These are phyloP conservation scores for Lepilemur septentrionalis DNA, from an alignment of 2,797 vertebrate genomes.

Conservation along the genomic window DNA sequence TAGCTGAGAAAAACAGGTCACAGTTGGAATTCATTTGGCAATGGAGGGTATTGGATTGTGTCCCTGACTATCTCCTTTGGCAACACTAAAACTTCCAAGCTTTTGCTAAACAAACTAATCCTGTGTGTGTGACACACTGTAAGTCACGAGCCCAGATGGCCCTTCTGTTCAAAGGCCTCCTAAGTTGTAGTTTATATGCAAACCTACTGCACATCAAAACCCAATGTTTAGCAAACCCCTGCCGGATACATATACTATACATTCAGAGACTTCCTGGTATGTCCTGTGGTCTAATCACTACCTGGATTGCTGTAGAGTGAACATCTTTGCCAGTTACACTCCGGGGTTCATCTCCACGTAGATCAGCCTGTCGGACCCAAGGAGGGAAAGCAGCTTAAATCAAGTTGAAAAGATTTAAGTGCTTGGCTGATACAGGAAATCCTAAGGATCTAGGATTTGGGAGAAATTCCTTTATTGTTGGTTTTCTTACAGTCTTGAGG, in stretches of 20 bases:
- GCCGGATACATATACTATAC: no score
- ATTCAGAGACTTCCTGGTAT: background rate
- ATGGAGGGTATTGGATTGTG: background rate
- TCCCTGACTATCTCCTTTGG: background rate
- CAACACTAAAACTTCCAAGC: background rate
- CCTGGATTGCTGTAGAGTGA: background rate
- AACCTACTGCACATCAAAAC: background rate
- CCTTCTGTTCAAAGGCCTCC: background rate
- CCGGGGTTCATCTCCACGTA: background rate
- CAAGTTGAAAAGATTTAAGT: background rate
- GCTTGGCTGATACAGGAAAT: background rate
- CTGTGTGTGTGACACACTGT: background rate
- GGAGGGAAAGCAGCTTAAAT: background rate
- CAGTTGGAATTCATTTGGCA: conserved; percentile 37
- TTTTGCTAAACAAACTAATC: conserved; percentile 41
- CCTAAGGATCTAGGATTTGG: background rate
- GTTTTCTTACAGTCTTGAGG: background rate
- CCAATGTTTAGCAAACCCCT: background rate
- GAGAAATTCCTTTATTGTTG: background rate
- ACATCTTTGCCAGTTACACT: background rate
- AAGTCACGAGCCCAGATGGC: background rate
- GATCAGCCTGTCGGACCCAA: background rate
- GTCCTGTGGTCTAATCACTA: background rate
- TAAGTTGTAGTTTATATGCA: background rate
- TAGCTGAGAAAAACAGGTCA: conserved; percentile 16